Evolutionary conservation across 1,140 invertebrate genomes (phyloP), one percentile per base, ranked within the genome.

Genomic region (Hyles vespertilio): DNA sequence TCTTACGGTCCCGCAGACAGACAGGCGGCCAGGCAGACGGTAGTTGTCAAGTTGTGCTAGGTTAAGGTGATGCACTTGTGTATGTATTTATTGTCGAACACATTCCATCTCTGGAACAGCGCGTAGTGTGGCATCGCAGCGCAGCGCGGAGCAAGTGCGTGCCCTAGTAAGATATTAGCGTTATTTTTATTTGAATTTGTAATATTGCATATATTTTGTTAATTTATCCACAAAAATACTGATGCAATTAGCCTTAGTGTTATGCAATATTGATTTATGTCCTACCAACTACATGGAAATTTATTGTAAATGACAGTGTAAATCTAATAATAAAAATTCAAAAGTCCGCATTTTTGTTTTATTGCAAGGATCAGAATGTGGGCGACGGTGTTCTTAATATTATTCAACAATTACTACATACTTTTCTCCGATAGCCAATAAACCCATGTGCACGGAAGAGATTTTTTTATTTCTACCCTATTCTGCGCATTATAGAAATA

Each of bases 301-400:
- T 88, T 88, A 87, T 88, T 88, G 84, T 88, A 88, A 88, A 88
- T 88, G 85, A 88, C 84, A 85, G 85, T 88, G 84, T 88, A 88
- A 88, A 86, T 88, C 85, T 86, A 87, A 88, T 88, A 88, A 86
- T 86, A 60, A 88, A 87, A 88, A 86, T 86, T 48, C 54, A 56
- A 56, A 56, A 56, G 54, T 48, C 54, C 54, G 45, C 2, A 44
- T 12, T 43, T 48, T 56, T 48, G 54, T 56, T 47, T 56, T 34
- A 48, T 56, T 56, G 32, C 11, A 36, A 3, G 36, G 4, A 10
- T 5, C 36, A 40, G 4, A 5, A 5, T 5, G 36, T 40, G 4
- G 36, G 1, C 36, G 8, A 40, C 36, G 8, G 4, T 40, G 36
- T 40, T 40, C 36, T 40, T 40, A 8, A 8, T 5, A 40, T 5